Conservation (phyloP, 2,113 vertebrate genomes). For the Diadophis punctatus region DNA sequence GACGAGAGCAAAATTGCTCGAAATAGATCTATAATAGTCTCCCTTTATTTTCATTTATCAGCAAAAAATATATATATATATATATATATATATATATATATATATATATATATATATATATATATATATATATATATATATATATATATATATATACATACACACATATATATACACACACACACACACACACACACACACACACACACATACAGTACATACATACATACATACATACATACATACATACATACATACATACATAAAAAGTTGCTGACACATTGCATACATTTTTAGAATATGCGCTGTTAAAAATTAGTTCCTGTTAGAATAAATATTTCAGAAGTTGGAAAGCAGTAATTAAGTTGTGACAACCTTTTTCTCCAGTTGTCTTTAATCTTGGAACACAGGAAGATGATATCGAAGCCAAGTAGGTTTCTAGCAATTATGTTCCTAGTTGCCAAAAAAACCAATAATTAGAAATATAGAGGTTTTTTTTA, state of each 20-base stretch:
- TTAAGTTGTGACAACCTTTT: slow-evolving; percentile 14
- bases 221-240: too few relatives aligned
- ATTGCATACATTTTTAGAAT: slow-evolving; percentile 39
- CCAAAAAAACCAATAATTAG: background rate
- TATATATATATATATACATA: too few relatives aligned
- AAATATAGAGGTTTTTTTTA: slow-evolving; percentile 16
- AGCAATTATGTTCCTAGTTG: background rate
- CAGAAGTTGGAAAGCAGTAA: background rate
- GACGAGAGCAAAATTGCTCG: too few relatives aligned
- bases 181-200: background rate
- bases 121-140: too few relatives aligned
- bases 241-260: too few relatives aligned
- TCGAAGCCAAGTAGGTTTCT: slow-evolving; percentile 31
- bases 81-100: too few relatives aligned
- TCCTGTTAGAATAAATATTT: slow-evolving; percentile 23
- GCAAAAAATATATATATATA: too few relatives aligned
- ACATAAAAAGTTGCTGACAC: slow-evolving; percentile 35
- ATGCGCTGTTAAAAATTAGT: background rate
- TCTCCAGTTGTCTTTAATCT: slow-evolving; percentile 11
- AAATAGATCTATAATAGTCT: too few relatives aligned
- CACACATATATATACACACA: too few relatives aligned
- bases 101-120: too few relatives aligned
- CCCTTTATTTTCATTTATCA: too few relatives aligned
- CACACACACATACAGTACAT: too few relatives aligned
- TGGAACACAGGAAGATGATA: background rate